Conservation (phyloP, 2,888 invertebrate genomes). For the Mesoligia furuncula region DNA sequence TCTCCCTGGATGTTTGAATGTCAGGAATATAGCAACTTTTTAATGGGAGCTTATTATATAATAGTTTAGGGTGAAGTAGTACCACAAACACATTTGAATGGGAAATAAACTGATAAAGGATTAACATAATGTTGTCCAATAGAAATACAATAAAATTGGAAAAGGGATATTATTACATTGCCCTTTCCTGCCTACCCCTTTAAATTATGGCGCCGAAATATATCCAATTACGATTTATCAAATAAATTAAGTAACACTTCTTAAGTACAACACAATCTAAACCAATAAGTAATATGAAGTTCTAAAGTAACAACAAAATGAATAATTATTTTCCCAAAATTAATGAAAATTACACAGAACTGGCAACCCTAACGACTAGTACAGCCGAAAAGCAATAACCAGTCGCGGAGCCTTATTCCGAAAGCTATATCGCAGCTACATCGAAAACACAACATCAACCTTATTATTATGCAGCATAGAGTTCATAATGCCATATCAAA, state of each 20-base stretch:
- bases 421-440: conserved; percentile 63
- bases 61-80: not conserved
- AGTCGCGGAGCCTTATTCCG: conserved; percentile 81
- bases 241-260: not conserved
- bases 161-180: not conserved
- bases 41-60: not conserved
- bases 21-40: not conserved
- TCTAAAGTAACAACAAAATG: conserved; percentile 2
- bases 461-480: conserved; percentile 70
- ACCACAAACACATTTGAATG: not conserved
- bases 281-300: not conserved
- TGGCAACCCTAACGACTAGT: conserved; percentile 63
- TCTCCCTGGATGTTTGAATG: not conserved
- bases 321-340: conserved; percentile 43
- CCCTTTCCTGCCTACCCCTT: not conserved
- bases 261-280: not conserved
- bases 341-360: conserved; percentile 46
- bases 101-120: not conserved
- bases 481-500: conserved; percentile 69
- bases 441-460: conserved; percentile 69
- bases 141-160: too few relatives aligned
- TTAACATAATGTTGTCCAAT: not conserved
- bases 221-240: not conserved
- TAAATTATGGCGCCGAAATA: not conserved
- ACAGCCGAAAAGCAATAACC: conserved; percentile 75